These are phyloP conservation scores for Rhyzopertha dominica DNA, from an alignment of 1,140 invertebrate species.

Conservation along the genomic window DNA sequence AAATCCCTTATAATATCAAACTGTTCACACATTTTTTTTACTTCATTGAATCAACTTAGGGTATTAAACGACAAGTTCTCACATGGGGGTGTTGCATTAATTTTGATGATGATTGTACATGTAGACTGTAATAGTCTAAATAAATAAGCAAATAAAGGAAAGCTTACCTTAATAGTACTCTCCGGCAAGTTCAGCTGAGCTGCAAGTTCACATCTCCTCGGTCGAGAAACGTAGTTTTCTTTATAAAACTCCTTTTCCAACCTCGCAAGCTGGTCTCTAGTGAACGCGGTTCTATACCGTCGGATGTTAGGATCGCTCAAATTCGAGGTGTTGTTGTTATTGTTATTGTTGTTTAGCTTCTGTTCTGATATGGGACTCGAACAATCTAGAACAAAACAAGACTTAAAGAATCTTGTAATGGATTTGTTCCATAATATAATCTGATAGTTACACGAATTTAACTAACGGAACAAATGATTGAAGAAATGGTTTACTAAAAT, in stretches of 20 bases:
- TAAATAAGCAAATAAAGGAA: not conserved
- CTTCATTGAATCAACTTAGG: no score
- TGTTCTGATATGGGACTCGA: slow-evolving; percentile 43
- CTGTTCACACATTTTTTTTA: no score
- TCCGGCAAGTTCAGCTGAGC: slow-evolving; percentile 89
- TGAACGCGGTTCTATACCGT: slow-evolving; percentile 96
- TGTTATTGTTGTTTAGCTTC: no score
- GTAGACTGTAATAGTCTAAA: slow-evolving; percentile 1
- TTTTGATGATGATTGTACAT: not conserved
- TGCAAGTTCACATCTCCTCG: slow-evolving; percentile 92
- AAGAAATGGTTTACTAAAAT: no score
- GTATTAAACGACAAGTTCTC: no score
- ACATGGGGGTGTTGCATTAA: not conserved
- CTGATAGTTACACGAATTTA: no score
- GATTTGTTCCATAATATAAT: no score
- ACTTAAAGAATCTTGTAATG: slow-evolving; percentile 1
- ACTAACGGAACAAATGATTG: no score
- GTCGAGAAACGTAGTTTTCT: slow-evolving; percentile 97
- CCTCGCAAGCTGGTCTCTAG: slow-evolving; percentile 85
- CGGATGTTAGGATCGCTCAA: slow-evolving; percentile 65
- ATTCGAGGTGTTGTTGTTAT: slow-evolving; percentile 18
- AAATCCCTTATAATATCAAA: no score
- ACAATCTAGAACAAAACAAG: slow-evolving; percentile 41
- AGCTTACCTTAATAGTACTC: slow-evolving; percentile 91
- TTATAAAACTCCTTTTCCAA: slow-evolving; percentile 97